Evolutionary conservation across 1,140 invertebrate genomes (phyloP).

Genomic region (Pseudomyrmex cubaensis): DNA sequence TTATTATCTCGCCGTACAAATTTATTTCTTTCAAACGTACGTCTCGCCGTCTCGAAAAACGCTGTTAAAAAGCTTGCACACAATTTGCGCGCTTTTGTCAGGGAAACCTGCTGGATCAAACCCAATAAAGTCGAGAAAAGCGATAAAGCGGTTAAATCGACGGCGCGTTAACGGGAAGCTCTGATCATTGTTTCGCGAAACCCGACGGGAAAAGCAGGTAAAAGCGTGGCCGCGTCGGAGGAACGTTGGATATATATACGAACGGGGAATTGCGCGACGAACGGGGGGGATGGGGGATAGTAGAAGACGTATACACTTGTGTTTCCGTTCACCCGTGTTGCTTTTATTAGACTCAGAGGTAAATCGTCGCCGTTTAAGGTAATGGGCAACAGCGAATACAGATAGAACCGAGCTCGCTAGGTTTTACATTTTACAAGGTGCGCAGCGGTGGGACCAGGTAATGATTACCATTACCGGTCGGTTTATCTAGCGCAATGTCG

Average conservation of each 20-base stretch:
- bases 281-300: background rate
- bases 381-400: conserved; percentile 41
- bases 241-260: background rate
- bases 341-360: conserved; percentile 60
- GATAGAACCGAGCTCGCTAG: conserved; percentile 5
- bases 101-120: conserved; percentile 8
- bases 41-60: conserved; percentile 10
- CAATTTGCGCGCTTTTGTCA: conserved; percentile 26
- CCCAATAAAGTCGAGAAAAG: conserved; percentile 52
- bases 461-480: conserved; percentile 32
- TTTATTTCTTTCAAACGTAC: background rate
- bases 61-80: conserved; percentile 49
- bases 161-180: conserved; percentile 56
- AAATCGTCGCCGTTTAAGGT: conserved; percentile 67
- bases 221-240: conserved; percentile 43
- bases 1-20: conserved; percentile 16
- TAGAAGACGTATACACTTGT: conserved; percentile 53
- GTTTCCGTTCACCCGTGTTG: conserved; percentile 21
- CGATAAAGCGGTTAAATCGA: conserved; percentile 60
- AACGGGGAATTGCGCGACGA: background rate
- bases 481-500: conserved; percentile 37
- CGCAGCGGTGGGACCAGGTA: too few species aligned
- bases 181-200: conserved; percentile 58
- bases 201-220: conserved; percentile 31
- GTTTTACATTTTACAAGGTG: conserved; percentile 33